These are phyloP conservation scores for Physeter macrocephalus DNA, from an alignment of 2,113 vertebrate genomes.

Conservation along the genomic window DNA sequence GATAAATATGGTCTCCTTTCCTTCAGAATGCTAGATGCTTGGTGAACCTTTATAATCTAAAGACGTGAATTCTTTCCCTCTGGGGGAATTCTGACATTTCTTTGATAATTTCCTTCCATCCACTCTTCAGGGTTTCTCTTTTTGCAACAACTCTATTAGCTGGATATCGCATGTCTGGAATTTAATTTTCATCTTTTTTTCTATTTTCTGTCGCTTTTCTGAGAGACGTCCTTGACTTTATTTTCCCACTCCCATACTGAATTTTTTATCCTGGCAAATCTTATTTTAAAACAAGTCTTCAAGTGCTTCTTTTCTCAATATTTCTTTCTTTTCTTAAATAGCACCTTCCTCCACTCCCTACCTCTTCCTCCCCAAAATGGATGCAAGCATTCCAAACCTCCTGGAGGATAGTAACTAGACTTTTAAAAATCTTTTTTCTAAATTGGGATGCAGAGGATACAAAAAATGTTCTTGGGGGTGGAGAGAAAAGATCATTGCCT, in stretches of 20 bases:
- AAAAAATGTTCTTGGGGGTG: background rate
- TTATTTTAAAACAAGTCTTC: constrained; percentile 36
- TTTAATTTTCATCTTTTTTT: background rate
- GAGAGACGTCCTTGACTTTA: background rate
- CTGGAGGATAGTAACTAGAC: background rate
- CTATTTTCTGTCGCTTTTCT: background rate
- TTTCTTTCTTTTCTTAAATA: background rate
- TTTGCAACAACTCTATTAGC: background rate
- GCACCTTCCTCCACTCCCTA: background rate
- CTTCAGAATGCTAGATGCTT: constrained; percentile 26
- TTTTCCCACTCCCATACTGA: background rate
- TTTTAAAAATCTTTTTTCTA: constrained; percentile 22
- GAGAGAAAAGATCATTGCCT: background rate
- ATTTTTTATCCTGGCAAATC: constrained; percentile 5
- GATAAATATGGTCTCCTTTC: constrained; percentile 18
- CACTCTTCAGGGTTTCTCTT: background rate
- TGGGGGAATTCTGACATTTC: background rate
- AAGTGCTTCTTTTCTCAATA: background rate
- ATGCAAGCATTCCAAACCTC: constrained; percentile 18
- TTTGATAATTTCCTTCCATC: constrained; percentile 22
- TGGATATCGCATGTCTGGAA: background rate
- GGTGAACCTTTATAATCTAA: constrained; percentile 22
- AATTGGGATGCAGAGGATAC: background rate
- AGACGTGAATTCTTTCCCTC: constrained; percentile 5
- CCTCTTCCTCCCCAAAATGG: background rate